These are phyloP conservation scores for Rousettus madagascariensis DNA, from an alignment of 2,797 vertebrate species.

Conservation along the genomic window DNA sequence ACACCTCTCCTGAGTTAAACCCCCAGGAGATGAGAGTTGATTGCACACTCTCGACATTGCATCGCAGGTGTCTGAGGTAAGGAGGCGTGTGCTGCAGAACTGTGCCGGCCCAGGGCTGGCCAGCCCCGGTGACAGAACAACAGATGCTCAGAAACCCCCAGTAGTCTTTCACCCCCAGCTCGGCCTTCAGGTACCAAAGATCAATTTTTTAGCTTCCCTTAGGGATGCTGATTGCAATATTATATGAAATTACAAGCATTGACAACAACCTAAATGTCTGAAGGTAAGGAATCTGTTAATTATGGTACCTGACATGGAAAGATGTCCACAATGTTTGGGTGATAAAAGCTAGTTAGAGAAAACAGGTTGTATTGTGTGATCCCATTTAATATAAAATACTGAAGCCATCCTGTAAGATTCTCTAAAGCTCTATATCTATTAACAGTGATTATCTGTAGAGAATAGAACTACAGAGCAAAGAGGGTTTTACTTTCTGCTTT, in stretches of 20 bases:
- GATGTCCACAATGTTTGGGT: background rate
- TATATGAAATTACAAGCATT: background rate
- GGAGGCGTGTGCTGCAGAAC: background rate
- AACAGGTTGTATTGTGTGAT: background rate
- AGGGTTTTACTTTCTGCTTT: background rate
- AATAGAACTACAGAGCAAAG: background rate
- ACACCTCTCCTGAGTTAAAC: background rate
- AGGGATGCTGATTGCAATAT: background rate
- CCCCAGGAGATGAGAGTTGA: background rate
- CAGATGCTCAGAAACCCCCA: background rate
- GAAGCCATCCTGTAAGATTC: background rate
- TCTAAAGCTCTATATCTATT: background rate
- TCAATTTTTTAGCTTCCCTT: constrained; percentile 12
- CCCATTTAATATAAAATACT: background rate
- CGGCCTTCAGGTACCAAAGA: background rate
- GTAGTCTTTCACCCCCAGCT: background rate
- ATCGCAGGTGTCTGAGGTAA: background rate
- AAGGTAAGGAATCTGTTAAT: constrained; percentile 3
- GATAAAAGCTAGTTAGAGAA: background rate
- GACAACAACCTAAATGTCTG: background rate
- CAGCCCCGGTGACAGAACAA: background rate
- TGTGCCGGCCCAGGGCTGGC: background rate
- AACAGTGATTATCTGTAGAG: background rate
- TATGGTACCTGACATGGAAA: background rate
- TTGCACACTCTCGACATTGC: background rate